Conservation (phyloP, 2,113 vertebrate species). For the Bufo bufo region DNA sequence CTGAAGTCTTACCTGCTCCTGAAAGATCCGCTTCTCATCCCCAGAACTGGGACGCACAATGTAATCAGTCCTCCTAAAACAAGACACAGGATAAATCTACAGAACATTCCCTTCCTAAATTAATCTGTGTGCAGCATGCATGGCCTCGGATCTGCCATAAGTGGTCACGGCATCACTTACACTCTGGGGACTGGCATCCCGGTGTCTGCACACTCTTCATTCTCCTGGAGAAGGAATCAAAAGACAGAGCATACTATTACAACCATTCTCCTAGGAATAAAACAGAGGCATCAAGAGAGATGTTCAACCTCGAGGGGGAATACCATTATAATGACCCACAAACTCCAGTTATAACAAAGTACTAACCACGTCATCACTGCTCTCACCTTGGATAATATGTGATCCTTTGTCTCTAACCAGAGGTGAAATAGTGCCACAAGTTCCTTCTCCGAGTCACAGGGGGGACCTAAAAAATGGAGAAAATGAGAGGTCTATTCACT, state of each 20-base stretch:
- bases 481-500: neutral
- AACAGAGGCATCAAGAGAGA: neutral
- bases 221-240: constrained; percentile 76
- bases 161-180: constrained; percentile 74
- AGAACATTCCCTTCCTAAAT: too few species aligned
- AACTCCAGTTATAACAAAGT: neutral
- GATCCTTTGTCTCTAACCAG: constrained; percentile 97
- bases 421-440: constrained; percentile 89
- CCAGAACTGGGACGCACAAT: constrained; percentile 96
- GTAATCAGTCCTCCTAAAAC: constrained; percentile 93
- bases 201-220: constrained; percentile 85
- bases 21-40: constrained; percentile 93
- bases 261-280: neutral
- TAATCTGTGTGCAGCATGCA: neutral
- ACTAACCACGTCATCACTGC: neutral
- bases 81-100: constrained; percentile 17
- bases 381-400: constrained; percentile 87
- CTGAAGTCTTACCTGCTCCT: constrained; percentile 87
- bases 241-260: neutral
- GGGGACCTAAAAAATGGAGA: constrained; percentile 73
- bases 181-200: constrained; percentile 85
- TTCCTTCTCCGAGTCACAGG: constrained; percentile 90
- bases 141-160: neutral
- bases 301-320: neutral
- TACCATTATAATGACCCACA: neutral